phyloP scores from a whole-genome alignment of 2,113 vertebrate species.

The Petromus typicus region DNA sequence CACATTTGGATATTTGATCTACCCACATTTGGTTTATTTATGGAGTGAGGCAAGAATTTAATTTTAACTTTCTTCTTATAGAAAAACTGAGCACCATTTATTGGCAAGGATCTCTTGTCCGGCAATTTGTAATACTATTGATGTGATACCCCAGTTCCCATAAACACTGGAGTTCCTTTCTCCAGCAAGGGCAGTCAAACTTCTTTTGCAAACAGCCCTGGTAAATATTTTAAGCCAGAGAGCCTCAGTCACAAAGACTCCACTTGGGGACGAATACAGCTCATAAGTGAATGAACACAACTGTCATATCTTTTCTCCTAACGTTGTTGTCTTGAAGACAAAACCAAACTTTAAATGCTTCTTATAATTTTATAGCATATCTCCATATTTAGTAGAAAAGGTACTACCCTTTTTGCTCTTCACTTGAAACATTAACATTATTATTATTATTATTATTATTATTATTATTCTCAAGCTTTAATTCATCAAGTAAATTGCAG shows the following conservation, averaged over 20 bases:
- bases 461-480: background rate
- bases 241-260: background rate
- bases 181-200: background rate
- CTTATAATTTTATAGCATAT: background rate
- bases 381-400: background rate
- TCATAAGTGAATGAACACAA: accelerated
- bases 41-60: background rate
- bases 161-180: background rate
- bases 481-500: background rate
- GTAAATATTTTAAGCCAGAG: background rate
- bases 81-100: background rate
- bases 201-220: background rate
- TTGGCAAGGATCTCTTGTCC: background rate
- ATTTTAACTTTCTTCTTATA: background rate
- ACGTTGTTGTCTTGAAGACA: no score
- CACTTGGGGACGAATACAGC: accelerated
- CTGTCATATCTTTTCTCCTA: background rate
- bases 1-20: background rate
- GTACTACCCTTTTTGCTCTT: background rate
- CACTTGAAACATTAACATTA: background rate
- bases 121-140: background rate
- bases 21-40: background rate
- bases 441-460: no score
- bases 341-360: background rate
- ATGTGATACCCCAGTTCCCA: background rate